These are phyloP conservation scores for Antedon mediterranea DNA, from an alignment of 53 echinoderm and acorn worm genomes.

Conservation along the genomic window DNA sequence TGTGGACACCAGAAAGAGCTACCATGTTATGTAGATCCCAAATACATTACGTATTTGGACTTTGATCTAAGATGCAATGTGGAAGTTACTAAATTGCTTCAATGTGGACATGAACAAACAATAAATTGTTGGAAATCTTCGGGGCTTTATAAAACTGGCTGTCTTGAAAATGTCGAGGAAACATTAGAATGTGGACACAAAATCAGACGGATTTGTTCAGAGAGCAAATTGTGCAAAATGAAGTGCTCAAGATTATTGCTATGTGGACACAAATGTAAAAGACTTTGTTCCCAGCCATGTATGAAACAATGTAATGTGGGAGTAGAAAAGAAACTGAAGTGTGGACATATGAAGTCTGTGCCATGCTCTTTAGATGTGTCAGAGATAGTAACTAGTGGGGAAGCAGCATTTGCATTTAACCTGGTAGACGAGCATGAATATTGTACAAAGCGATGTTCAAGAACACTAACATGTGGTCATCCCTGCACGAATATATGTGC, in stretches of 20 bases:
- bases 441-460: too few relatives aligned
- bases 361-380: constrained; percentile 7
- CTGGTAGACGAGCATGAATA: too few relatives aligned
- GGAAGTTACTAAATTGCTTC: neutral
- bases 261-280: constrained; percentile 3
- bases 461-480: too few relatives aligned
- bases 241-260: neutral
- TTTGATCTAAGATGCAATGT: neutral
- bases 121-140: constrained; percentile 22
- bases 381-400: neutral
- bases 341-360: constrained; percentile 31
- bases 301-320: constrained; percentile 22
- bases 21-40: neutral
- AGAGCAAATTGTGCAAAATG: neutral
- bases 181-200: neutral
- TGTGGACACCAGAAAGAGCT: neutral
- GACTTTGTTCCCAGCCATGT: neutral
- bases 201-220: neutral
- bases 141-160: neutral
- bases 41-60: neutral
- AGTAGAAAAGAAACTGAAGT: constrained; percentile 29
- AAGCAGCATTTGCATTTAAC: too few relatives aligned
- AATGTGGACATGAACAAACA: constrained; percentile 38
- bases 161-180: neutral
- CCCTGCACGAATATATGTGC: too few relatives aligned